Percentiles rank a stretch among this genome's conserved stretches.
phyloP scores from a whole-genome alignment of 2,797 vertebrate species.

The Eremophila alpestris region DNA sequence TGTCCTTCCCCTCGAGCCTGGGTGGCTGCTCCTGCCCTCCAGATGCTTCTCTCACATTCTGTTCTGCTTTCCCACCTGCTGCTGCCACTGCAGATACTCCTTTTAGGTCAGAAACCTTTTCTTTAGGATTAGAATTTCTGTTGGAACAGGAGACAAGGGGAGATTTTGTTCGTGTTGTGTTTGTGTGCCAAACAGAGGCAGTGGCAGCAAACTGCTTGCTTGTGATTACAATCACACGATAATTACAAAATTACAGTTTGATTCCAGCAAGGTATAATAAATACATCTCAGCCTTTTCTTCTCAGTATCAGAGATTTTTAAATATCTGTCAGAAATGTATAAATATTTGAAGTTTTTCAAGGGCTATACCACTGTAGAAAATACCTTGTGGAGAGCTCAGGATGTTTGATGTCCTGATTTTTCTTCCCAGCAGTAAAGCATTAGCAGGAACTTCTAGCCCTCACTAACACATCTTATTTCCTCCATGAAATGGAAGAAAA shows the following conservation, averaged over 20 bases:
- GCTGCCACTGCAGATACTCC: neutral
- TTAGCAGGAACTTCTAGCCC: neutral
- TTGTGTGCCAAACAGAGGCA: neutral
- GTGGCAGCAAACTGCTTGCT: slow-evolving; percentile 10
- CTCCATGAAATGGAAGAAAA: neutral
- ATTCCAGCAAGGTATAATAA: neutral
- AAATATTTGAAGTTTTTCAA: neutral
- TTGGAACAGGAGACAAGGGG: neutral
- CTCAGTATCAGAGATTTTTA: neutral
- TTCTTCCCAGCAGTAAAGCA: neutral
- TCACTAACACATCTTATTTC: neutral
- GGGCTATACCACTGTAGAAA: neutral
- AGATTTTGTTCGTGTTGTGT: neutral
- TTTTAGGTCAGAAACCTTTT: neutral
- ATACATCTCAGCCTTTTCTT: neutral
- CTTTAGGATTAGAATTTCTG: neutral
- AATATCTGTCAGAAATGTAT: neutral
- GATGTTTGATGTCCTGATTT: neutral
- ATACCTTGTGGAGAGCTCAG: neutral
- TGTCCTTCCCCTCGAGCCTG: neutral
- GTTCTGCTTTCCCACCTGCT: neutral
- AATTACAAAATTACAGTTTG: slow-evolving; percentile 12
- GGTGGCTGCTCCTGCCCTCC: neutral
- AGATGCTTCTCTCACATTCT: neutral
- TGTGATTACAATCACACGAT: neutral